phyloP scores from a whole-genome alignment of 37 sponge, comb jelly and placozoan species.

The Spongilla lacustris region DNA sequence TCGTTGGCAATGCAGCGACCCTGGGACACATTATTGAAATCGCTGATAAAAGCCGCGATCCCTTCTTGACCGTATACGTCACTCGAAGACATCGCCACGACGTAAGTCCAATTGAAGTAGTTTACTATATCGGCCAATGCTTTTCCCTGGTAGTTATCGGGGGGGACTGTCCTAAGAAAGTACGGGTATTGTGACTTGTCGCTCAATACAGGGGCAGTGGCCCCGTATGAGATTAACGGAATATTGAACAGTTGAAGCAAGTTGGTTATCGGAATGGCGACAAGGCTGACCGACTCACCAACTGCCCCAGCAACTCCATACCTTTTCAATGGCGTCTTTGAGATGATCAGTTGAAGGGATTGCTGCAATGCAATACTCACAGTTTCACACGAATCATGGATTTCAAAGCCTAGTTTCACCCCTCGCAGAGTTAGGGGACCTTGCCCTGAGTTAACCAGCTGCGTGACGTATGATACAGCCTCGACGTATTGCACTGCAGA shows the following conservation, averaged over 20 bases:
- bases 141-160: conserved; percentile 73
- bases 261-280: conserved; percentile 65
- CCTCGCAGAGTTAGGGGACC: no score
- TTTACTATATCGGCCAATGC: conserved; percentile 69
- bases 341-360: no score
- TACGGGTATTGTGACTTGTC: conserved; percentile 72
- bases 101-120: conserved; percentile 70
- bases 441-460: no score
- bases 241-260: conserved; percentile 70
- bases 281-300: conserved; percentile 42
- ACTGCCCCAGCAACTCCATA: no score
- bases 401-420: no score
- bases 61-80: conserved; percentile 50
- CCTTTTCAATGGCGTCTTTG: no score
- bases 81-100: conserved; percentile 25
- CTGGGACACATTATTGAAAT: neutral
- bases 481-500: no score
- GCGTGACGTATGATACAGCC: no score
- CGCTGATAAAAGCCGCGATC: conserved; percentile 11
- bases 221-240: conserved; percentile 76
- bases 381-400: no score
- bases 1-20: conserved; percentile 9
- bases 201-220: conserved; percentile 65
- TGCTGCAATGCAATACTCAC: no score
- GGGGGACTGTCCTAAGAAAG: conserved; percentile 82